phyloP scores from a whole-genome alignment of 2,797 vertebrate genomes.

The Florisuga fusca region DNA sequence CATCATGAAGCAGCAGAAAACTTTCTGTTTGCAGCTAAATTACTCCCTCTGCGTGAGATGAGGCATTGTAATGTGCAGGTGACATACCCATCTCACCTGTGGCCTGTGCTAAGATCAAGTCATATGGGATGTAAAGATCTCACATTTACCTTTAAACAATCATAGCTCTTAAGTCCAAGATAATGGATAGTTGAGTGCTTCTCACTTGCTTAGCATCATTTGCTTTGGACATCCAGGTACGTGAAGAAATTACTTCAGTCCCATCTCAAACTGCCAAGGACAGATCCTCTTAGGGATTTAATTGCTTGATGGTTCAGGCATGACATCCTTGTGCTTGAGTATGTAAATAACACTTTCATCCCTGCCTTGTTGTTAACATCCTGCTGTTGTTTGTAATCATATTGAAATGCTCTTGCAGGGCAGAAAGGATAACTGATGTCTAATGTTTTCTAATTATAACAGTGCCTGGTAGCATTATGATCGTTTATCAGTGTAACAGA shows the following conservation, averaged over 20 bases:
- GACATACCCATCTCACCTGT: neutral
- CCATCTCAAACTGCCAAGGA: neutral
- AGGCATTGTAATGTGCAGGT: neutral
- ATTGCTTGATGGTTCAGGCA: neutral
- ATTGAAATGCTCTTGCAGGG: neutral
- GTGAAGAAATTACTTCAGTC: neutral
- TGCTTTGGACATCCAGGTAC: neutral
- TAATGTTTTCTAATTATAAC: conserved; percentile 44
- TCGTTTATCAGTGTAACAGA: conserved; percentile 40
- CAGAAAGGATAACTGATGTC: conserved; percentile 36
- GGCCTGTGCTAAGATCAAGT: neutral
- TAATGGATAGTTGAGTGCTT: neutral
- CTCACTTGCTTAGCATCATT: neutral
- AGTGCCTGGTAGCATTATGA: neutral
- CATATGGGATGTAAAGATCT: neutral
- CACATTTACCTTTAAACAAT: neutral
- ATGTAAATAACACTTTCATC: conserved; percentile 19
- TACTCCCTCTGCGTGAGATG: neutral
- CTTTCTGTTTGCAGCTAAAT: neutral
- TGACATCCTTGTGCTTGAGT: neutral
- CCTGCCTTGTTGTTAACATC: conserved; percentile 12
- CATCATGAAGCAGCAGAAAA: neutral
- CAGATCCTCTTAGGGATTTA: neutral
- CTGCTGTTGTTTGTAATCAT: conserved; percentile 43
- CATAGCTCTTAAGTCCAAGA: neutral